phyloP scores from a whole-genome alignment of 2,113 vertebrate species.

The Brienomyrus brachyistius region DNA sequence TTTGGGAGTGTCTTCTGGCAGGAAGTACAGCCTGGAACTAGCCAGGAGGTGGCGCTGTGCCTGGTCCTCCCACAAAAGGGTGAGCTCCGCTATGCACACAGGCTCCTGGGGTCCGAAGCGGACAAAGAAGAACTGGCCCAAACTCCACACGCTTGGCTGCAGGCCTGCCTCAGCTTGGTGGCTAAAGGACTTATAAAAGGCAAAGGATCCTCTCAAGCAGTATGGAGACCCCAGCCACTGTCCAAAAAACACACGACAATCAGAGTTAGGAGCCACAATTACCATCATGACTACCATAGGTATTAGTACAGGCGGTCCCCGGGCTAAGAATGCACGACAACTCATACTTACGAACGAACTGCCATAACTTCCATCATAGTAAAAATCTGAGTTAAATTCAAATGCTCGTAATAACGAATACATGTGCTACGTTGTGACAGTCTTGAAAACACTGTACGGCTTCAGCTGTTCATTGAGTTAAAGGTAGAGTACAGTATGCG shows the following conservation, averaged over 20 bases:
- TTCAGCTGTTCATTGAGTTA: too few relatives aligned
- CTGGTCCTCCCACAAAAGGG: slow-evolving; percentile 33
- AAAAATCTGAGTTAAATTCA: background rate
- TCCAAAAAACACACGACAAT: background rate
- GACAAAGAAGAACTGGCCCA: slow-evolving; percentile 31
- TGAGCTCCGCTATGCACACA: slow-evolving; percentile 30
- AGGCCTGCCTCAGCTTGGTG: background rate
- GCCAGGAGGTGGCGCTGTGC: slow-evolving; percentile 24
- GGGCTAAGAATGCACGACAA: background rate
- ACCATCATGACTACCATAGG: background rate
- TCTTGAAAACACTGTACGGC: too few relatives aligned
- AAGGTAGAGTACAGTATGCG: too few relatives aligned
- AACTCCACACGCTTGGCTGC: background rate
- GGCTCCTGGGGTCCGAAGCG: slow-evolving; percentile 28
- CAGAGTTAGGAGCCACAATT: background rate
- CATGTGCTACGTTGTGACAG: too few relatives aligned
- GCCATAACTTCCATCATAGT: background rate
- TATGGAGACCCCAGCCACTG: slow-evolving; percentile 31
- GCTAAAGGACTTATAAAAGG: slow-evolving; percentile 31
- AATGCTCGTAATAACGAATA: background rate
- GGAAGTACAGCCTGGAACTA: slow-evolving; percentile 30
- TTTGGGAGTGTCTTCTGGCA: slow-evolving; percentile 30
- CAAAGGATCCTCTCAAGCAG: slow-evolving; percentile 24
- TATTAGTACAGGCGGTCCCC: background rate
- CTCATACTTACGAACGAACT: background rate